These are phyloP conservation scores for Argentina silus DNA, from an alignment of 2,797 vertebrate genomes.

Conservation along the genomic window DNA sequence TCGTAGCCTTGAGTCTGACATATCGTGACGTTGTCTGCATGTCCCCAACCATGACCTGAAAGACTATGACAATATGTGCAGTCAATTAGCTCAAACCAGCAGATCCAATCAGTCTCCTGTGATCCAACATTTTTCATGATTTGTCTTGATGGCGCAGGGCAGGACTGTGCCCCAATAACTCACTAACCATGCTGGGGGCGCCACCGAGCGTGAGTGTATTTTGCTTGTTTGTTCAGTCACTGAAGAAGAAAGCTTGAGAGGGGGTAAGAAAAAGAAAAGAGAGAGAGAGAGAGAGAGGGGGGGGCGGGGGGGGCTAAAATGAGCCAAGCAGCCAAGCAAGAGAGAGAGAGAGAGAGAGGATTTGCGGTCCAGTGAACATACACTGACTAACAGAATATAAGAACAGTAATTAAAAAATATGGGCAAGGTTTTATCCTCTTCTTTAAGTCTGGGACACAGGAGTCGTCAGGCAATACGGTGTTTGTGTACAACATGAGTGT, in stretches of 20 bases:
- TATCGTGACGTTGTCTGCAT: constrained; percentile 26
- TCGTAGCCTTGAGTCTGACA: background rate
- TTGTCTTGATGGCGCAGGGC: background rate
- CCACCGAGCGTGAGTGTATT: background rate
- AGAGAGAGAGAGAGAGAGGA: background rate
- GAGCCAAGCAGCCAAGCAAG: background rate
- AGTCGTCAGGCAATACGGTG: no score
- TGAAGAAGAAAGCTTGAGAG: background rate
- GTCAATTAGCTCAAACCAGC: constrained; percentile 52
- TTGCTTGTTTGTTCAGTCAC: constrained; percentile 11
- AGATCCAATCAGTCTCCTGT: constrained; percentile 56
- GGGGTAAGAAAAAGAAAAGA: background rate
- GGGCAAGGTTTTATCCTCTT: background rate
- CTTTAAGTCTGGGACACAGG: background rate
- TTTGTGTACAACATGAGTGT: no score
- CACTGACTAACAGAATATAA: no score
- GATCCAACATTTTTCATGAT: constrained; percentile 32
- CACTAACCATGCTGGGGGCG: background rate
- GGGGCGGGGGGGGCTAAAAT: background rate
- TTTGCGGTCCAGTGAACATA: background rate
- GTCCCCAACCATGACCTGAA: constrained; percentile 25
- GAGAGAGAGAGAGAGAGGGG: constrained; percentile 12
- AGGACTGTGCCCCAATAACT: constrained; percentile 16
- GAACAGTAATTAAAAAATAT: background rate
- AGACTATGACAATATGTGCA: constrained; percentile 26